Base-by-base conservation (phyloP, 2,888 invertebrate genomes). In the Netelia fuscicornis region DNA sequence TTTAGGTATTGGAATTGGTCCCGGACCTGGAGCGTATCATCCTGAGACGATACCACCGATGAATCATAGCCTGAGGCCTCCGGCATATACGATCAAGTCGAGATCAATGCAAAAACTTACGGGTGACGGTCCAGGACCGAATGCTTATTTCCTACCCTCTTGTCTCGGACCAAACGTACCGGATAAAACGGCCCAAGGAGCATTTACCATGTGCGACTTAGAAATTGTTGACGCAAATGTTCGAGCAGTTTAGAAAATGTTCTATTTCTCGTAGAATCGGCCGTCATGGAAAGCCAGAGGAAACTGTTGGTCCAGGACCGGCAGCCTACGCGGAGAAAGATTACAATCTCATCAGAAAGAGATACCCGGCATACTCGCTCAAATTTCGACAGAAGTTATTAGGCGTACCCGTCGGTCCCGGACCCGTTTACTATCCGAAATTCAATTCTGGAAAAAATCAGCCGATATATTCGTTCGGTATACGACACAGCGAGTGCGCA, bases 21-120 rank as follows among this genome's bases (percentile, higher is more conserved):
- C 96, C 9, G 96, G 96, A 0, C 96, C 96, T 0, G 96, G 96
- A 3, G 95, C 96, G 13, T 96, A 96, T 92, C 95, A 94, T 13
- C 95, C 96, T 0, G 95, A 96, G 91, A 94, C 94, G 83, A 95
- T 95, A 83, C 94, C 94, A 6, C 94, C 95, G 23, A 94, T 95
- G 92, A 95, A 94, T 89, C 95, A 95, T 71, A 94, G 93, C 48
- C 81, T 74, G 8, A 94, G 95, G 75, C 94, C 96, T 37, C 96
- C 96, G 2, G 93, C 94, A 8, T 96, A 95, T 92, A 95, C 95
- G 0, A 95, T 96, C 91, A 94, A 95, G 58, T 93, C 94, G 37
- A 94, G 95, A 84, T 93, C 94, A 42, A 83, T 87, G 58, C 89
- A 86, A 23, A 91, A 90, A 68, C 86, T 91, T 10, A 83, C 87